A percentile compares a stretch with the other conserved stretches of the same genome.
Evolutionary conservation across 2,797 vertebrate genomes (phyloP).

Genomic region (Myotis pilosus): DNA sequence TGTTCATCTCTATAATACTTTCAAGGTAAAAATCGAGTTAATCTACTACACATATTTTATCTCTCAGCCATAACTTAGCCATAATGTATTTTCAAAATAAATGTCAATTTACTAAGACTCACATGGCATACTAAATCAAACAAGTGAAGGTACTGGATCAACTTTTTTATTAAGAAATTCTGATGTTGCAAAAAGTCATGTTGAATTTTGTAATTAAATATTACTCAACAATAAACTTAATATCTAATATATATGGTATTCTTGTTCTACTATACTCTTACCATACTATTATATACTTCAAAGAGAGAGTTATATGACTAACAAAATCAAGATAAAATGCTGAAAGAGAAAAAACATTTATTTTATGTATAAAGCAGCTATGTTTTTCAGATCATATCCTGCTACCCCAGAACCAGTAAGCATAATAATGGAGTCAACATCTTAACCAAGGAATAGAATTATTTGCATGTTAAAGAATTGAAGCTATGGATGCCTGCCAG

Average conservation of each 20-base stretch:
- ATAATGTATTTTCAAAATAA: conserved; percentile 37
- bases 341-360: not conserved
- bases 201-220: not conserved
- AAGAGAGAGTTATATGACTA: not conserved
- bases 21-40: not conserved
- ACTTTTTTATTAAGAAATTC: not conserved
- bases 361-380: not conserved
- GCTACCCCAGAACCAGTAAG: not conserved
- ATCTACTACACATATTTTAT: not conserved
- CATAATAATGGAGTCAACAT: not conserved
- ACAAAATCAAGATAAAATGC: conserved; percentile 11
- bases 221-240: not conserved
- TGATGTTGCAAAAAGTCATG: not conserved
- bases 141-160: not conserved
- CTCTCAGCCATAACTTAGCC: not conserved
- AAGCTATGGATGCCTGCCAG: conserved; percentile 24
- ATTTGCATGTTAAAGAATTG: not conserved
- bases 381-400: not conserved
- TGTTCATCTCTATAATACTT: conserved; percentile 19
- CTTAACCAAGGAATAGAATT: conserved; percentile 6
- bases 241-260: not conserved
- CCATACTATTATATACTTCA: not conserved
- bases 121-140: not conserved
- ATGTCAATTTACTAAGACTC: not conserved
- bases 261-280: conserved; percentile 8